Conservation (phyloP, 2,888 invertebrate genomes). For the Drosophila anceps region DNA sequence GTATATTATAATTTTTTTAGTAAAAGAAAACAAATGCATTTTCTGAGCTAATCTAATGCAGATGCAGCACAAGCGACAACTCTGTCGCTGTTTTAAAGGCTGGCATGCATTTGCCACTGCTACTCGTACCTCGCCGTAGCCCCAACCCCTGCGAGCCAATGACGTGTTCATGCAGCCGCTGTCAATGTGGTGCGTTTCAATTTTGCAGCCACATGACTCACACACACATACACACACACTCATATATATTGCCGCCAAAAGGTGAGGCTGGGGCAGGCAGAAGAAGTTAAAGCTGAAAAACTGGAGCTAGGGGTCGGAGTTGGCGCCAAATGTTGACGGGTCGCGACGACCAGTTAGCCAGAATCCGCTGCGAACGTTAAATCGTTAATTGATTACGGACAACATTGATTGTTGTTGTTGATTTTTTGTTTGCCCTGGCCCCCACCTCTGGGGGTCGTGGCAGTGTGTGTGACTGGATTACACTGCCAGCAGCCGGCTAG, state of each 20-base stretch:
- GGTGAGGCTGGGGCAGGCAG: slow-evolving; percentile 15
- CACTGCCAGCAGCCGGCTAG: slow-evolving; percentile 16
- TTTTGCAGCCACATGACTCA: slow-evolving; percentile 52
- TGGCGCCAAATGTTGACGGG: slow-evolving; percentile 67
- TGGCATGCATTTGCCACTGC: slow-evolving; percentile 27
- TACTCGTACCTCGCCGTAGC: neutral
- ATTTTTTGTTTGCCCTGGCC: slow-evolving; percentile 46
- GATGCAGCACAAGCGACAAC: slow-evolving; percentile 12
- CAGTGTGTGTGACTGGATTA: slow-evolving; percentile 55
- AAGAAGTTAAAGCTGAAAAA: slow-evolving; percentile 1
- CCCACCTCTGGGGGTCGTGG: neutral
- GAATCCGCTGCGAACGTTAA: slow-evolving; percentile 70
- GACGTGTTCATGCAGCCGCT: slow-evolving; percentile 77
- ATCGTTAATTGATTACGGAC: slow-evolving; percentile 81
- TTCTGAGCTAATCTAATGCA: neutral
- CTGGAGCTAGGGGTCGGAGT: slow-evolving; percentile 15
- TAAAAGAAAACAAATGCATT: neutral
- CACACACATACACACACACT: slow-evolving; percentile 2
- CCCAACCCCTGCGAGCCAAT: slow-evolving; percentile 39
- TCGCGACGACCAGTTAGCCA: slow-evolving; percentile 63
- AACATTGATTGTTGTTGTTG: slow-evolving; percentile 80
- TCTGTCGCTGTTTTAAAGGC: slow-evolving; percentile 41
- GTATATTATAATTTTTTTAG: no score
- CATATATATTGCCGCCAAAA: slow-evolving; percentile 15
- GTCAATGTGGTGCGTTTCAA: slow-evolving; percentile 72